Conservation (phyloP, 2,113 vertebrate species). For the Aix galericulata region DNA sequence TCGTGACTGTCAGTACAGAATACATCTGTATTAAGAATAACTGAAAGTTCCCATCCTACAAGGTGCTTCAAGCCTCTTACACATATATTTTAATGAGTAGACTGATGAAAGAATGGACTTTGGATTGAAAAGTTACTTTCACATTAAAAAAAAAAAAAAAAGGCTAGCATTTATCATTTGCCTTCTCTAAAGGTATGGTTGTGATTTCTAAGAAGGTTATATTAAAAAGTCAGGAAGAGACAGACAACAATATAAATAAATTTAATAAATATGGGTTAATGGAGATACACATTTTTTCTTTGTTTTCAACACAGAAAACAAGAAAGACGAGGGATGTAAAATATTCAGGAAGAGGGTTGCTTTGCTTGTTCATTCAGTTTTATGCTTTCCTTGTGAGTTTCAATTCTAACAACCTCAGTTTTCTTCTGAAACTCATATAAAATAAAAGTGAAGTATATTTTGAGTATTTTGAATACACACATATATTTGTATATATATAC, state of each 20-base stretch:
- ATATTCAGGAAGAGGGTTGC: background rate
- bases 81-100: background rate
- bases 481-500: background rate
- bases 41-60: background rate
- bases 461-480: background rate
- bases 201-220: background rate
- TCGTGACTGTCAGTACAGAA: background rate
- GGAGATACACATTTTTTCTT: background rate
- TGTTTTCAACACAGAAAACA: background rate
- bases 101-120: background rate
- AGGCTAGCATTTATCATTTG: background rate
- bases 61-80: background rate
- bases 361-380: background rate
- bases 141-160: background rate
- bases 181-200: background rate
- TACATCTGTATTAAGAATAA: background rate
- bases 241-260: background rate
- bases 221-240: background rate
- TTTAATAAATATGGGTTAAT: background rate
- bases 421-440: background rate
- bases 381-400: background rate
- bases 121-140: background rate
- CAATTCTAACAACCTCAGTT: background rate
- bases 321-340: background rate
- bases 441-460: background rate